Conservation (phyloP, 2,888 invertebrate genomes). For the Kryphioiulus occultus region DNA sequence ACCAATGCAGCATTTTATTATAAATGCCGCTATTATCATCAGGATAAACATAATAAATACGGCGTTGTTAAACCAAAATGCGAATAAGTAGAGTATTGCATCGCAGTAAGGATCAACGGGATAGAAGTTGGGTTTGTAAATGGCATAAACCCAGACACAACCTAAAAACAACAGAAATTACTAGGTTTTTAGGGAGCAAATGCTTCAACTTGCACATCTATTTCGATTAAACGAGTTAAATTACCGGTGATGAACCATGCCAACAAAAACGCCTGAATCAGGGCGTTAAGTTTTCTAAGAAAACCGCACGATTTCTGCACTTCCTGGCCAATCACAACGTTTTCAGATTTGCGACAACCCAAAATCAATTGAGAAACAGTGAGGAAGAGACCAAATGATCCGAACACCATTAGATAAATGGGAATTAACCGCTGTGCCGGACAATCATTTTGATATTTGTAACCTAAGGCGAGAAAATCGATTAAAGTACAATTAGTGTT, state of each 20-base stretch:
- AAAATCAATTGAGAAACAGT: constrained; percentile 70
- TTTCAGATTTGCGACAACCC: constrained; percentile 66
- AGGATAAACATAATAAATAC: constrained; percentile 70
- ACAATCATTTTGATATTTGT: constrained; percentile 71
- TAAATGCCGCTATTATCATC: neutral
- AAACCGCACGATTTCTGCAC: constrained; percentile 67
- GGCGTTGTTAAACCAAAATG: constrained; percentile 74
- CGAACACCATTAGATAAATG: constrained; percentile 73
- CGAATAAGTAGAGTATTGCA: constrained; percentile 72
- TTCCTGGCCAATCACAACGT: constrained; percentile 67
- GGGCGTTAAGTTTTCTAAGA: constrained; percentile 63
- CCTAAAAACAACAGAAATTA: constrained; percentile 63
- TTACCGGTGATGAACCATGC: constrained; percentile 76
- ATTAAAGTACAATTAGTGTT: neutral
- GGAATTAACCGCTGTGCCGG: constrained; percentile 74
- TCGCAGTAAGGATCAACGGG: constrained; percentile 70
- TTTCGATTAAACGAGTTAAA: constrained; percentile 52
- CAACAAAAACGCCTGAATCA: constrained; percentile 71
- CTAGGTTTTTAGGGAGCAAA: neutral
- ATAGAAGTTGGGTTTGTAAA: constrained; percentile 69
- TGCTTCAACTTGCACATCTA: neutral
- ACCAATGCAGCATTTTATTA: neutral
- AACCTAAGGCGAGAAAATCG: constrained; percentile 60
- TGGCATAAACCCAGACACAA: constrained; percentile 74
- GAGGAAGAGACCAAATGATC: constrained; percentile 71